Base-by-base conservation (phyloP, 2,888 invertebrate genomes). In the Loripinus fragilis region DNA sequence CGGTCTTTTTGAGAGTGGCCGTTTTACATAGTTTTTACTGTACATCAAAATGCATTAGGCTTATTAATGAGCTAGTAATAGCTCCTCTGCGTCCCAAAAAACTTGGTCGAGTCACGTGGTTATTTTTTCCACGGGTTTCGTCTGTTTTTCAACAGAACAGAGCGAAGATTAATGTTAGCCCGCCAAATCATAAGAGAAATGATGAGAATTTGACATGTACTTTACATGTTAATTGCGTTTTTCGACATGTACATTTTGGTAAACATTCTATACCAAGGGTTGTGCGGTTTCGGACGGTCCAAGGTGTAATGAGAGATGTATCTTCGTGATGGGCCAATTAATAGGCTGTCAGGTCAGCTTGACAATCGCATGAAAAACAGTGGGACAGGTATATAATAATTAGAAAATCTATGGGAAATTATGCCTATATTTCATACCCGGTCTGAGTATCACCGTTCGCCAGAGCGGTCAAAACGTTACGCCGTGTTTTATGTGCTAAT, bases 281-380 rank as follows among this genome's bases (percentile, higher is more conserved):
- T 60, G 60, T 33, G 60, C 60, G 30, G 25, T 25, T 60, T 60
- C 33, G 66, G 76, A 76, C 76, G 67, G 64, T 35, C 55, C 17
- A 25, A 76, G 65, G 79, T 80, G 79, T 72, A 65, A 70, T 80
- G 73, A 75, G 55, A 70, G 65, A 80, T 76, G 76, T 80, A 33
- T n/a, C 30, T 55, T 30, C 42, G 50, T 55, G 71, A 65, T 30
- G 64, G 70, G 52, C 55, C 72, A n/a, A 81, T 81, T 78, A 75
- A 78, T 78, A 65, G 75, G 30, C 68, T 73, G 78, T 73, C 81
- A 81, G 73, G 74, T 65, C 75, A 69, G 48, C 65, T 33, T 71
- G 81, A 81, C 81, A 76, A 67, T 15, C 30, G 5, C 50, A 74
- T 45, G 35, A 55, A 52, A 60, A 60, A 60, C 30, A 12, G 60